These are phyloP conservation scores for Drosophila bocki DNA, from an alignment of 1,140 invertebrate species.

Conservation along the genomic window DNA sequence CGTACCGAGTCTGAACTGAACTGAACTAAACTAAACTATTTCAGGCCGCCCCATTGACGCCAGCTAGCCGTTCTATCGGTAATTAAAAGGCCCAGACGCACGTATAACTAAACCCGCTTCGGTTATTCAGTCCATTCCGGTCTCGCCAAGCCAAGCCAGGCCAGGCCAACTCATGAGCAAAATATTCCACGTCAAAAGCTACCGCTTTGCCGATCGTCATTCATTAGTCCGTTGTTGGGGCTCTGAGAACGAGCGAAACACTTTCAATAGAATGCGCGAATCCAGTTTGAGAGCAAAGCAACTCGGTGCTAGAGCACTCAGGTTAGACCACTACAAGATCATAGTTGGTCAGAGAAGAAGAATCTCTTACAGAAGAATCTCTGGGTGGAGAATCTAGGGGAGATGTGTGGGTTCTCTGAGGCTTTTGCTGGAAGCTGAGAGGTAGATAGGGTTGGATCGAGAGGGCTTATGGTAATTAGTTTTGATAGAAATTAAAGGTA, in stretches of 20 bases:
- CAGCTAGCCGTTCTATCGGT: constrained; percentile 60
- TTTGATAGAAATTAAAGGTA: background rate
- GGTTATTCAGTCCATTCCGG: constrained; percentile 26
- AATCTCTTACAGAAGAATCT: background rate
- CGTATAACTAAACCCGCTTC: constrained; percentile 40
- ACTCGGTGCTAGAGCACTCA: constrained; percentile 32
- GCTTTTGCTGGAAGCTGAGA: background rate
- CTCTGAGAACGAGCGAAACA: constrained; percentile 57
- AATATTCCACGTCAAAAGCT: constrained; percentile 73
- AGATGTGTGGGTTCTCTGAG: constrained; percentile 8
- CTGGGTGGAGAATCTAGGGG: background rate
- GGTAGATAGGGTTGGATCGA: background rate
- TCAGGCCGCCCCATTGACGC: constrained; percentile 58
- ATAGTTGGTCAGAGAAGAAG: background rate
- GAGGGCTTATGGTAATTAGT: background rate
- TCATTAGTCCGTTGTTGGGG: constrained; percentile 55
- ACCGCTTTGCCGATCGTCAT: constrained; percentile 65
- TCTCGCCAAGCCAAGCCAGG: constrained; percentile 13
- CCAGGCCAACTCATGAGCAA: constrained; percentile 70
- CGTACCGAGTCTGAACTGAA: constrained; percentile 1
- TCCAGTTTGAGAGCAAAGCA: constrained; percentile 64
- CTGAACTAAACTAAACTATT: constrained; percentile 51
- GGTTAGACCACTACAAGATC: constrained; percentile 34
- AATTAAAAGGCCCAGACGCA: constrained; percentile 73
- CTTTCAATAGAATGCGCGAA: constrained; percentile 80